Conservation (phyloP, 2,797 vertebrate species). For the Gadopsis bispinosus region DNA sequence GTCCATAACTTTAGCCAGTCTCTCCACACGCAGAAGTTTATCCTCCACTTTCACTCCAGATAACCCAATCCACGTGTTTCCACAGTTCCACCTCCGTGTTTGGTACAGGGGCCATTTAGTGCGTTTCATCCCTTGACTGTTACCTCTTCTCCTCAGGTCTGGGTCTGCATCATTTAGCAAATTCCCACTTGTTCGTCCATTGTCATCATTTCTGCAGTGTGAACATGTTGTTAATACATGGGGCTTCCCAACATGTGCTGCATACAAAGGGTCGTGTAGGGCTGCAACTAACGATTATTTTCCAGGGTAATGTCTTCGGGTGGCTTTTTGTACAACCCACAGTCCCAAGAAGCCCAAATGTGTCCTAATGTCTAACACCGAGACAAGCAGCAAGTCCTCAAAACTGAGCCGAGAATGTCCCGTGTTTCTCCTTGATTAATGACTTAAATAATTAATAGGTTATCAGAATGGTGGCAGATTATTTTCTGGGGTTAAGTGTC, state of each 20-base stretch:
- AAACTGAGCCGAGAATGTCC: neutral
- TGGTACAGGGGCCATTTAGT: constrained; percentile 56
- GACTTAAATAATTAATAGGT: neutral
- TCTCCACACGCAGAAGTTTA: constrained; percentile 21
- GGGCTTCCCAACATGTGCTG: neutral
- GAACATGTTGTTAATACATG: constrained; percentile 11
- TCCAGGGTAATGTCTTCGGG: neutral
- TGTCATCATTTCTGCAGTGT: constrained; percentile 13
- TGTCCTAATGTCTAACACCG: neutral
- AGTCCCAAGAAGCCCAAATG: neutral
- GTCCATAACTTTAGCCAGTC: constrained; percentile 21
- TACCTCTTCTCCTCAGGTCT: constrained; percentile 24
- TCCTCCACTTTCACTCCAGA: constrained; percentile 63
- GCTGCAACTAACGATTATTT: neutral
- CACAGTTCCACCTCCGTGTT: constrained; percentile 43
- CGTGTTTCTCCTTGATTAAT: neutral
- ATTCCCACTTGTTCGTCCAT: constrained; percentile 19
- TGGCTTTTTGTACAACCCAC: neutral
- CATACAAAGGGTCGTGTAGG: neutral
- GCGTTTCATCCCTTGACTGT: constrained; percentile 61
- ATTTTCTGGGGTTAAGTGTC: neutral
- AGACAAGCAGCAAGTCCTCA: neutral
- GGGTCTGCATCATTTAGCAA: constrained; percentile 22
- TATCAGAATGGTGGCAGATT: neutral
- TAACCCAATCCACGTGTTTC: constrained; percentile 76